These are phyloP conservation scores for Aphelocoma coerulescens DNA, from an alignment of 2,113 vertebrate species.

Conservation along the genomic window DNA sequence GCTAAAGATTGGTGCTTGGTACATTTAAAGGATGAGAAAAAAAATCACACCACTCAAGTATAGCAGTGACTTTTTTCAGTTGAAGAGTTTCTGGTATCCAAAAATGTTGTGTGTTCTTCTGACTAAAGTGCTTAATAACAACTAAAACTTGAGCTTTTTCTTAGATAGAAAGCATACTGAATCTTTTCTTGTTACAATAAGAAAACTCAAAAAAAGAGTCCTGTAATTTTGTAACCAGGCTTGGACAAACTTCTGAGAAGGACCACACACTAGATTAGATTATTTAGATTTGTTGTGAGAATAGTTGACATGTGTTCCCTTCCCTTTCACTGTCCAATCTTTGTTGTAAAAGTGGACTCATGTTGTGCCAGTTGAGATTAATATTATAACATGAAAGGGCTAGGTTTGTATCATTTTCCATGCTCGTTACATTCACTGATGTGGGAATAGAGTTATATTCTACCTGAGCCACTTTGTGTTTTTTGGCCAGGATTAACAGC, in stretches of 20 bases:
- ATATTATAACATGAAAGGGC: conserved; percentile 58
- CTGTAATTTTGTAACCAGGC: conserved; percentile 40
- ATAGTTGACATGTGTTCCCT: conserved; percentile 28
- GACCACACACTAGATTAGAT: conserved; percentile 55
- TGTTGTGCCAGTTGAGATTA: conserved; percentile 63
- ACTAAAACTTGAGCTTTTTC: not conserved
- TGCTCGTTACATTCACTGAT: not conserved
- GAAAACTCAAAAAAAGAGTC: not conserved
- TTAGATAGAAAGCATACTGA: not conserved
- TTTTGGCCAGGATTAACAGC: not conserved
- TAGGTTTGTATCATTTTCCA: conserved; percentile 48
- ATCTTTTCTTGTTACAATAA: not conserved
- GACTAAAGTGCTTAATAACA: not conserved
- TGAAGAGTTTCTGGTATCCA: not conserved
- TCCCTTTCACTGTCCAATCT: conserved; percentile 43
- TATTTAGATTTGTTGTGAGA: conserved; percentile 50
- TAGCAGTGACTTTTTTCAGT: not conserved
- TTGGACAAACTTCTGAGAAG: conserved; percentile 57
- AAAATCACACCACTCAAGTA: not conserved
- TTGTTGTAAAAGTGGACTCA: conserved; percentile 50
- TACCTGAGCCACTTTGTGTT: conserved; percentile 16
- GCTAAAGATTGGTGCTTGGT: not conserved
- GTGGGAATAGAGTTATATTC: conserved; percentile 12
- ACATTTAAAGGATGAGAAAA: not conserved
- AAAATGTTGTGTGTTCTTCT: not conserved